Percentiles rank a stretch among this genome's conserved stretches.
Conservation (phyloP, 1,140 invertebrate species). For the Daktulosphaira vitifoliae region DNA sequence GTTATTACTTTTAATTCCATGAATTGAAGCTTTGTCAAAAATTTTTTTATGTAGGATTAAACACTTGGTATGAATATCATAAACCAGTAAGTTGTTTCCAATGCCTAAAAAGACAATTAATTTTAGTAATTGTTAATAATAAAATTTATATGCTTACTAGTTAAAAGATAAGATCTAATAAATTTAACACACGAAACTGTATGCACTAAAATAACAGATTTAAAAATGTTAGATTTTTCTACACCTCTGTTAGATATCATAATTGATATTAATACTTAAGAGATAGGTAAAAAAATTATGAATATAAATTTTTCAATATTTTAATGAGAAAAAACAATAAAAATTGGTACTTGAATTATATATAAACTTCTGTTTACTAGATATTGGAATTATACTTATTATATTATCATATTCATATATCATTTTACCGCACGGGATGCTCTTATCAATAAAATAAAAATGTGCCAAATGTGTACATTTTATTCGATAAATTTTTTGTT, state of each 20-base stretch:
- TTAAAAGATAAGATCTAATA: not conserved
- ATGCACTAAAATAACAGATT: not conserved
- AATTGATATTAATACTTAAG: too few relatives aligned
- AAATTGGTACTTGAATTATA: too few relatives aligned
- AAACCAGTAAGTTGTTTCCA: slow-evolving; percentile 26
- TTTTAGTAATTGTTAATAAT: not conserved
- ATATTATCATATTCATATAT: too few relatives aligned
- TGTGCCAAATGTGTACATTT: too few relatives aligned
- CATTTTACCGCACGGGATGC: too few relatives aligned
- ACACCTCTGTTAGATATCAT: slow-evolving; percentile 9
- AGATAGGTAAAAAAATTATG: too few relatives aligned
- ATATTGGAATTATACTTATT: too few relatives aligned
- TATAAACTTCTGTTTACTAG: too few relatives aligned
- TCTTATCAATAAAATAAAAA: too few relatives aligned
- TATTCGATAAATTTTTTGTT: too few relatives aligned
- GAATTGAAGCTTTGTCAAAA: slow-evolving; percentile 28
- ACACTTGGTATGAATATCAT: not conserved
- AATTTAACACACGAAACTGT: slow-evolving; percentile 15
- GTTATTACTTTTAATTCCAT: slow-evolving; percentile 20
- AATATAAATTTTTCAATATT: too few relatives aligned
- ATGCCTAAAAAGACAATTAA: slow-evolving; percentile 8
- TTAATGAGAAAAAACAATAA: too few relatives aligned
- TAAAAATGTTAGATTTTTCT: not conserved
- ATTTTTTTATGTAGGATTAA: slow-evolving; percentile 2
- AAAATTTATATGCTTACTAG: not conserved